Base-by-base conservation (phyloP, 2,888 invertebrate genomes). In the Troides oblongomaculatus region DNA sequence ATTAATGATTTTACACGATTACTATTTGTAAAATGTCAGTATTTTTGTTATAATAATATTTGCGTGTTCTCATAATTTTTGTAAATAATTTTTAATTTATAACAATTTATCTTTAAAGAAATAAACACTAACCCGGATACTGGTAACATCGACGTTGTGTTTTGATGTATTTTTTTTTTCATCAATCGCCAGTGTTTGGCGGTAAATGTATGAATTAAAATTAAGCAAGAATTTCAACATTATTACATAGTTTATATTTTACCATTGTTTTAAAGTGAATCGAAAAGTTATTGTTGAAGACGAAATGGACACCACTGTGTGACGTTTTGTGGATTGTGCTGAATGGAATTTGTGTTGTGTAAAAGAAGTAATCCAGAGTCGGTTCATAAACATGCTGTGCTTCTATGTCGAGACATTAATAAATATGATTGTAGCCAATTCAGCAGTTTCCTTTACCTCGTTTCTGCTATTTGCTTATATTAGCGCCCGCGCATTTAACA, bases 351-450 rank as follows among this genome's bases (percentile, higher is more conserved):
- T 63, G 39, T 69, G 62, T 70, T 63, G 59, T 67, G 50, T 60
- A 21, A 39, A 56, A 60, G 50, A 50, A 36, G 46, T 58, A 64
- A 72, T 74, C 72, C 72, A 72, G 75, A 74, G 60, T 25, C 36
- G 68, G 63, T 62, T 77, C 77, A 78, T 75, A 75, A 72, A 77
- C 77, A 79, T 79, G 77, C 82, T 81, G 79, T 83, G 87, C 88
- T 87, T 88, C 83, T 85, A 85, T 85, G 85, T 88, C 87, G 85
- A 83, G 79, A 84, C 79, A 85, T 85, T 85, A 86, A 86, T 87
- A 88, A 87, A 88, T 86, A 85, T 87, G 85, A 86, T 85, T 86
- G 86, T 88, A 88, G 88, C 81, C 83, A 77, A 77, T 70, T 72
- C 70, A 67, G 72, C 72, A 73, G 74, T 81, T 77, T 80, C 73